Evolutionary conservation across 2,888 invertebrate genomes (phyloP).

Genomic region (Orthosia gothica): DNA sequence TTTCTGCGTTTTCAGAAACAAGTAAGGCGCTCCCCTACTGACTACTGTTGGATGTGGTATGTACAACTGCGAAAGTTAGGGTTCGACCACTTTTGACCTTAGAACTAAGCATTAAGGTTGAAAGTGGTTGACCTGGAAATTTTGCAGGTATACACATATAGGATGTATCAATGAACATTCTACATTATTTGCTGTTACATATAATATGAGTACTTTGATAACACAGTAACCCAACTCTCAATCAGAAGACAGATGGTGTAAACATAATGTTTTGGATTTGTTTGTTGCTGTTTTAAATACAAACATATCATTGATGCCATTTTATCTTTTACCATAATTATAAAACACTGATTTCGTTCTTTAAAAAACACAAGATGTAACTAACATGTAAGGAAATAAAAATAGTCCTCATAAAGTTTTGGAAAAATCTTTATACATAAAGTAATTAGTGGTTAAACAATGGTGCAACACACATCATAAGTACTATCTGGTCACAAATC

Average conservation of each 20-base stretch:
- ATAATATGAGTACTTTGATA: constrained; percentile 35
- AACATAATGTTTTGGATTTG: constrained; percentile 25
- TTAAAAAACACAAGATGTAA: background rate
- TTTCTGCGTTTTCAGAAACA: too few relatives aligned
- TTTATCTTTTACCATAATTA: constrained; percentile 2
- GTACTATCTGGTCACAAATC: too few relatives aligned
- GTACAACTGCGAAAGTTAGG: background rate
- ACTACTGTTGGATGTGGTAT: background rate
- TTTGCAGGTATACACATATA: background rate
- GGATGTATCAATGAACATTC: constrained; percentile 3
- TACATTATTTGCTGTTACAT: constrained; percentile 30
- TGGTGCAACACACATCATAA: too few relatives aligned
- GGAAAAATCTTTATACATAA: background rate
- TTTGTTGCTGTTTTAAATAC: constrained; percentile 23
- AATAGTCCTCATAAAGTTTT: background rate
- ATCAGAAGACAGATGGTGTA: constrained; percentile 34
- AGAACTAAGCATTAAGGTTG: background rate
- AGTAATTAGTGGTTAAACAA: too few relatives aligned
- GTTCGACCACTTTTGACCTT: background rate
- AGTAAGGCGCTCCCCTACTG: too few relatives aligned
- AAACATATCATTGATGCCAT: constrained; percentile 30
- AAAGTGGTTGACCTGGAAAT: background rate
- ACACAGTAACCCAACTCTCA: constrained; percentile 49
- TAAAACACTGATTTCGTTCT: constrained; percentile 29
- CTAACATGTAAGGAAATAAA: background rate